Percentiles rank a stretch among this genome's conserved stretches.
These are phyloP conservation scores for Microctonus brassicae DNA, from an alignment of 2,888 invertebrate genomes.

Conservation along the genomic window DNA sequence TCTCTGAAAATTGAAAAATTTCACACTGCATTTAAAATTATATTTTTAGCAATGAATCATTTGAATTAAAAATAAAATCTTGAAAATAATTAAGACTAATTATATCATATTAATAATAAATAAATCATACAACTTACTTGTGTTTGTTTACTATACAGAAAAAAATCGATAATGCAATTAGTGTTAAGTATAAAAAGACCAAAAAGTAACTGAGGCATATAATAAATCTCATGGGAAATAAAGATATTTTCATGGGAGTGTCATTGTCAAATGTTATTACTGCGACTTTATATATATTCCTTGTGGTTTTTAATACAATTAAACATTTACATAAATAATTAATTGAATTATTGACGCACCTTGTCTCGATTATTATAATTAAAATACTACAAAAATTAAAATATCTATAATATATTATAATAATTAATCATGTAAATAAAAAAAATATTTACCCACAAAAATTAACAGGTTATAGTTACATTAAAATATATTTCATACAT, in stretches of 20 bases:
- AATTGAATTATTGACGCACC: background rate
- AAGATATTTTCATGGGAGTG: conserved; percentile 25
- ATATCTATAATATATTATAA: background rate
- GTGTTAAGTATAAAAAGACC: background rate
- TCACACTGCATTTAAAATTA: too few relatives aligned
- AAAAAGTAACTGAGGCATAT: background rate
- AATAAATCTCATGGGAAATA: conserved; percentile 44
- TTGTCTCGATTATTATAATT: background rate
- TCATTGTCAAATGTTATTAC: conserved; percentile 12
- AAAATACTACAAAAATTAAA: background rate
- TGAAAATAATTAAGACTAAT: too few relatives aligned
- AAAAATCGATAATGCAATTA: background rate
- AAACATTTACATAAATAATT: background rate
- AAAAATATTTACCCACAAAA: too few relatives aligned
- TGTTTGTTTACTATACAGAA: too few relatives aligned
- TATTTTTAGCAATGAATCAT: too few relatives aligned
- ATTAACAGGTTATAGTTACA: too few relatives aligned
- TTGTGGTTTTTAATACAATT: conserved; percentile 27
- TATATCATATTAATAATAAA: too few relatives aligned
- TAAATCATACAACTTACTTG: too few relatives aligned
- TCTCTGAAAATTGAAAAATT: too few relatives aligned
- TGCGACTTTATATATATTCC: conserved; percentile 34
- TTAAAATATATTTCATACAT: too few relatives aligned
- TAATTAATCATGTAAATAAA: too few relatives aligned
- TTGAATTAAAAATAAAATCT: too few relatives aligned